Conservation (phyloP, 2,113 vertebrate species). For the Colistium nudipinnis region DNA sequence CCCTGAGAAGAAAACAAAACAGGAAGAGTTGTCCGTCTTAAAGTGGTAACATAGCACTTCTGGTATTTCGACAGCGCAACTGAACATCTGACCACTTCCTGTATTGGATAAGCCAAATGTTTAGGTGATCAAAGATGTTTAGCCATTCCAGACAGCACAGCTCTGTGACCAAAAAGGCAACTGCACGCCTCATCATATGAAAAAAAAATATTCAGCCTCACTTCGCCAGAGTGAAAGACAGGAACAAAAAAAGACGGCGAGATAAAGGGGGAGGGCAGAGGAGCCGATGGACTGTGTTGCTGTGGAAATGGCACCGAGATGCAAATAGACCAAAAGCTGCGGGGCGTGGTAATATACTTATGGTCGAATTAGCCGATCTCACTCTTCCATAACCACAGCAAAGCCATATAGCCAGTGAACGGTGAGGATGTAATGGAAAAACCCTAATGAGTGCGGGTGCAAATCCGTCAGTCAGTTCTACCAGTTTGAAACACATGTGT, state of each 20-base stretch:
- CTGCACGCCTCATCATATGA: too few relatives aligned
- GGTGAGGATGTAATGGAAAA: neutral
- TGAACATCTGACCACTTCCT: too few relatives aligned
- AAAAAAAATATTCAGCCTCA: too few relatives aligned
- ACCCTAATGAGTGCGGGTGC: neutral
- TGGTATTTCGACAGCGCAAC: neutral
- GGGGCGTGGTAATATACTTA: constrained; percentile 38
- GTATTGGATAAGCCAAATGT: too few relatives aligned
- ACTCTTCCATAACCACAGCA: neutral
- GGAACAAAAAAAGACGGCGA: neutral
- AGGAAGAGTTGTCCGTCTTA: neutral
- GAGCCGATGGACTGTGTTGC: too few relatives aligned
- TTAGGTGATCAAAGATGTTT: too few relatives aligned
- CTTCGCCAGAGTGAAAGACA: neutral
- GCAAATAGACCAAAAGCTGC: constrained; percentile 2
- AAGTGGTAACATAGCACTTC: neutral
- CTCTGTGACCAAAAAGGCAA: too few relatives aligned
- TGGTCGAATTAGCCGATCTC: constrained; percentile 61
- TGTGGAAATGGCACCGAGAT: constrained; percentile 13
- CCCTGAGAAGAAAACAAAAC: constrained; percentile 78
- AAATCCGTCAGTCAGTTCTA: neutral
- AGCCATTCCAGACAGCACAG: too few relatives aligned
- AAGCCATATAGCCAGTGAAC: neutral
- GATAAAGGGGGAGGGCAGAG: too few relatives aligned
- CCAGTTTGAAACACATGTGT: neutral